Evolutionary conservation across 1,140 invertebrate species (phyloP).

Genomic region (Drosophila fuyamai): DNA sequence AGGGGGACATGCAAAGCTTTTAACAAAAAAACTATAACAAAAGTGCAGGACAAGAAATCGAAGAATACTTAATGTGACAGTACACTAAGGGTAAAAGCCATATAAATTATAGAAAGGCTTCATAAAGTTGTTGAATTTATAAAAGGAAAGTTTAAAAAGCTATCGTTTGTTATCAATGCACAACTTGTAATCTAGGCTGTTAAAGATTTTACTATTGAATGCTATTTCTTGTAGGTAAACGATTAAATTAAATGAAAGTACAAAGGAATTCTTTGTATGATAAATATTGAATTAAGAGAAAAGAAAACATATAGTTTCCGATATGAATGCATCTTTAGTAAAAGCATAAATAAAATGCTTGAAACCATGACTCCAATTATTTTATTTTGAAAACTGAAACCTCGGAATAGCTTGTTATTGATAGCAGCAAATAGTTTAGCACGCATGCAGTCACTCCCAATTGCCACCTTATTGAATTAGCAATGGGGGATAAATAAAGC

Average conservation of each 20-base stretch:
- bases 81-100: neutral
- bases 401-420: neutral
- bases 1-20: neutral
- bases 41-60: conserved; percentile 1
- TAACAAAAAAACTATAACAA: neutral
- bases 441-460: conserved; percentile 1
- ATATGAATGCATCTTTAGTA: too few species aligned
- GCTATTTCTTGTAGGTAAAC: too few species aligned
- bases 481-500: conserved; percentile 34
- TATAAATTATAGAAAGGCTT: conserved; percentile 1
- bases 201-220: too few species aligned
- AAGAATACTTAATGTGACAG: conserved; percentile 11
- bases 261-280: too few species aligned
- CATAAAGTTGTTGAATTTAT: neutral
- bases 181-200: too few species aligned
- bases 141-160: too few species aligned
- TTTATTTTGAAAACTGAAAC: neutral
- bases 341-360: too few species aligned
- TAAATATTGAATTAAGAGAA: too few species aligned
- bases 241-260: too few species aligned
- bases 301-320: too few species aligned
- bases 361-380: too few species aligned
- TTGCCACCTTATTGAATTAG: conserved; percentile 44
- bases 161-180: too few species aligned
- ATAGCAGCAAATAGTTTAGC: conserved; percentile 8